These are phyloP conservation scores for Cisticola juncidis DNA, from an alignment of 2,113 vertebrate genomes.

Conservation along the genomic window DNA sequence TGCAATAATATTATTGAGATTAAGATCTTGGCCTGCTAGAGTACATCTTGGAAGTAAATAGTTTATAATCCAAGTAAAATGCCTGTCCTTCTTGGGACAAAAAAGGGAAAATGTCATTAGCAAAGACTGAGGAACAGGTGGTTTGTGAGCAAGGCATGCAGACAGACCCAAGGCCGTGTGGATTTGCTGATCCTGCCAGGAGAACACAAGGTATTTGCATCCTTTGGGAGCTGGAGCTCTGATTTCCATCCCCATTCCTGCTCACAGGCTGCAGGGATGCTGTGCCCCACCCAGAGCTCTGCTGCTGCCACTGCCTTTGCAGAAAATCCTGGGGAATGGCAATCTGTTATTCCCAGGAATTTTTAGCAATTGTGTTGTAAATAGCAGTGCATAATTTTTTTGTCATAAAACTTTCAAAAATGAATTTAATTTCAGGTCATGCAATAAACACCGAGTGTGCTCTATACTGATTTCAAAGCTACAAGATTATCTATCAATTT, in stretches of 20 bases:
- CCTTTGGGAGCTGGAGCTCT: neutral
- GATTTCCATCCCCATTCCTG: neutral
- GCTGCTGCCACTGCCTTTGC: neutral
- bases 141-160: neutral
- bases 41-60: neutral
- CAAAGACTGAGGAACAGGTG: neutral
- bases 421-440: neutral
- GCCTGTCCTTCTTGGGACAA: neutral
- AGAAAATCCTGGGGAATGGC: neutral
- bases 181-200: neutral
- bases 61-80: neutral
- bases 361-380: neutral
- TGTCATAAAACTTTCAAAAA: slow-evolving; percentile 13
- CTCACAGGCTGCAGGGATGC: neutral
- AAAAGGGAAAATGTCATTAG: neutral
- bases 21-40: neutral
- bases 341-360: neutral
- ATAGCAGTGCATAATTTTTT: neutral
- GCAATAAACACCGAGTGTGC: neutral
- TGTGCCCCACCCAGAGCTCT: neutral
- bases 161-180: neutral
- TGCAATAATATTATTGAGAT: neutral
- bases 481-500: neutral
- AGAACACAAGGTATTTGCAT: neutral
- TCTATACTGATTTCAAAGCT: neutral